These are phyloP conservation scores for Oscheius sp. DNA, from an alignment of 2,888 invertebrate genomes.

Conservation along the genomic window DNA sequence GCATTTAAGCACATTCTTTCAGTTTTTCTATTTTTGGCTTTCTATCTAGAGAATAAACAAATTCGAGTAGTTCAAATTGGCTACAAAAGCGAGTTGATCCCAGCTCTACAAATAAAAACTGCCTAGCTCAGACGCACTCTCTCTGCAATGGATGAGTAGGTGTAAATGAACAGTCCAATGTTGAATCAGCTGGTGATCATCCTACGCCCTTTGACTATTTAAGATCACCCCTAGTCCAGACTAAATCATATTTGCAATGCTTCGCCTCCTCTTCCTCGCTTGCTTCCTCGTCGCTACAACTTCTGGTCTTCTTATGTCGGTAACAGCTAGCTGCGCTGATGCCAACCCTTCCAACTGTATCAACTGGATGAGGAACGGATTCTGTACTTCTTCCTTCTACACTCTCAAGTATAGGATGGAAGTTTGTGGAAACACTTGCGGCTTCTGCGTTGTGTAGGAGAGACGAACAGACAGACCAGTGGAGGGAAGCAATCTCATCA, in stretches of 20 bases:
- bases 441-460: too few species aligned
- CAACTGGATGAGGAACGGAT: constrained; percentile 6
- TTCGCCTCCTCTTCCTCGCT: neutral
- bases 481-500: too few species aligned
- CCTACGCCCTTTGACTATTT: neutral
- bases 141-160: too few species aligned
- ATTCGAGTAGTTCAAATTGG: too few species aligned
- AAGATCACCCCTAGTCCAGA: neutral
- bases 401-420: neutral
- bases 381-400: constrained; percentile 21
- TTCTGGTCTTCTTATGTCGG: neutral
- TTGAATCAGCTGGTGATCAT: neutral
- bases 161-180: neutral
- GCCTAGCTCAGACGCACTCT: too few species aligned
- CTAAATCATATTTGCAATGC: neutral
- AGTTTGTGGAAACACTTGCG: constrained; percentile 11
- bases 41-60: too few species aligned
- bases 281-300: neutral
- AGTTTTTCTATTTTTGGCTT: too few species aligned
- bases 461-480: too few species aligned
- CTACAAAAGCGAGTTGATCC: too few species aligned
- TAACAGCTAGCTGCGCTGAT: too few species aligned
- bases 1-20: too few species aligned
- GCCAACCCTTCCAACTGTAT: constrained; percentile 18
- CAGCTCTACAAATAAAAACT: too few species aligned